phyloP scores from a whole-genome alignment of 2,888 invertebrate genomes.

The Cyaniris semiargus region DNA sequence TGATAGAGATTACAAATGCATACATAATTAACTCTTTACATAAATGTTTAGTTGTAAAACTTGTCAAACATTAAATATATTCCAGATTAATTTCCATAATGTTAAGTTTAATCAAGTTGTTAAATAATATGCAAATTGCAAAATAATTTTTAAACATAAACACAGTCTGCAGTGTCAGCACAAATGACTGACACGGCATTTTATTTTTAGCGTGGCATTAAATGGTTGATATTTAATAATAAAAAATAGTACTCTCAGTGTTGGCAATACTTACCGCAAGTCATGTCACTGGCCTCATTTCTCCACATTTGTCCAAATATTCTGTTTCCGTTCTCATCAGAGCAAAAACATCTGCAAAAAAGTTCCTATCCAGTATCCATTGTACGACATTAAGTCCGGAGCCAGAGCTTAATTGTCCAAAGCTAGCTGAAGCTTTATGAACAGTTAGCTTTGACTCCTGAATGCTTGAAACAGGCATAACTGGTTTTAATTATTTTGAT shows the following conservation, averaged over 20 bases:
- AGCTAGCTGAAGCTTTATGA: background rate
- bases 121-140: background rate
- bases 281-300: constrained; percentile 80
- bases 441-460: background rate
- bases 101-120: background rate
- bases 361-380: background rate
- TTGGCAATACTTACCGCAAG: constrained; percentile 78
- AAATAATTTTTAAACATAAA: background rate
- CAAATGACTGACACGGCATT: background rate
- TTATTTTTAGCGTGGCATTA: background rate
- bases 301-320: constrained; percentile 85
- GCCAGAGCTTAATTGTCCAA: constrained; percentile 4
- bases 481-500: background rate
- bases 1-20: background rate
- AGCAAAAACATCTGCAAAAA: constrained; percentile 83
- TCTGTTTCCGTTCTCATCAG: constrained; percentile 78
- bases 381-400: background rate
- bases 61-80: background rate
- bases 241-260: background rate
- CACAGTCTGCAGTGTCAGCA: background rate
- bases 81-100: background rate
- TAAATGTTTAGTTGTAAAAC: background rate
- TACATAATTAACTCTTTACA: background rate
- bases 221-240: background rate
- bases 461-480: background rate